phyloP scores from a whole-genome alignment of 2,113 vertebrate species.

The Rattus rattus region DNA sequence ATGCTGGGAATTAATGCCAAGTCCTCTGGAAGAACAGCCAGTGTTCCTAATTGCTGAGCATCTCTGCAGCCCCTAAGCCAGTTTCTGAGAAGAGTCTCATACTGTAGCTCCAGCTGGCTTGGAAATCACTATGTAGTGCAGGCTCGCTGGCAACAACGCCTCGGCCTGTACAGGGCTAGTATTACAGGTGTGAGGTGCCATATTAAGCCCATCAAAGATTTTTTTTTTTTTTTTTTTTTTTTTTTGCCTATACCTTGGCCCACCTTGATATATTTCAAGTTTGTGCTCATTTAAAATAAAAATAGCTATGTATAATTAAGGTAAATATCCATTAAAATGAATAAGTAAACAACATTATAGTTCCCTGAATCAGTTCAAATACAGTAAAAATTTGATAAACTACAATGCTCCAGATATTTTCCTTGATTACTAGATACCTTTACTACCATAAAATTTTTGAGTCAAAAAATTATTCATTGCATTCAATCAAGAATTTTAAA shows the following conservation, averaged over 20 bases:
- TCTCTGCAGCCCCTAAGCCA: background rate
- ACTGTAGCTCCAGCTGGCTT: background rate
- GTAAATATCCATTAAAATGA: slow-evolving; percentile 34
- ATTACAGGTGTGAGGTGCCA: background rate
- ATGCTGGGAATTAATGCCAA: background rate
- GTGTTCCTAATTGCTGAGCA: background rate
- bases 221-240: background rate
- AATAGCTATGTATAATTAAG: slow-evolving; percentile 51
- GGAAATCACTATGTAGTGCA: background rate
- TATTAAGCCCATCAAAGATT: background rate
- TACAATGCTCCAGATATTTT: slow-evolving; percentile 33
- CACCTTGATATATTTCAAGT: slow-evolving; percentile 31
- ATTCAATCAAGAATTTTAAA: slow-evolving; percentile 54
- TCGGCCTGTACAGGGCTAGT: background rate
- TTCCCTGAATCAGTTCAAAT: slow-evolving; percentile 40
- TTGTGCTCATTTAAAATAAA: slow-evolving; percentile 21
- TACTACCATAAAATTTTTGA: slow-evolving; percentile 51
- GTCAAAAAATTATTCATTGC: slow-evolving; percentile 30
- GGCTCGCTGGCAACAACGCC: background rate
- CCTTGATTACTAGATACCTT: slow-evolving; percentile 42
- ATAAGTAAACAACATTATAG: slow-evolving; percentile 14
- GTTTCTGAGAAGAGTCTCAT: background rate
- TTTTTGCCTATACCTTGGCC: slow-evolving; percentile 35
- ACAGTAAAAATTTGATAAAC: slow-evolving; percentile 58
- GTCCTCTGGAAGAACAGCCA: background rate